Conservation (phyloP, 35 echinoderm and acorn worm genomes). For the Amphiura filiformis region DNA sequence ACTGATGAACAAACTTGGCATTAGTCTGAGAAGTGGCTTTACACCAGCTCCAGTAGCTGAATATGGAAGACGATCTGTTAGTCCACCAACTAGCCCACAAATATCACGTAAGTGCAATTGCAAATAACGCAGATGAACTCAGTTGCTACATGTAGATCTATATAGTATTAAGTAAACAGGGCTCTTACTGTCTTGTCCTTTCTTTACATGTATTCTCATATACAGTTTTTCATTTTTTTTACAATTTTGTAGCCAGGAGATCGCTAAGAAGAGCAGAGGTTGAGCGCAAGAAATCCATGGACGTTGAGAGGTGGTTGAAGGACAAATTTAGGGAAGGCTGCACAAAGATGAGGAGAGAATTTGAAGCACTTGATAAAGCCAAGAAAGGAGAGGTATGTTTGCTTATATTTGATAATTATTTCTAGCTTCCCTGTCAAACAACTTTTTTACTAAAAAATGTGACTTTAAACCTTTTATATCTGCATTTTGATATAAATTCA, state of each 20-base stretch:
- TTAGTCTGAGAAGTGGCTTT: slow-evolving; percentile 62
- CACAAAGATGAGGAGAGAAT: slow-evolving; percentile 85
- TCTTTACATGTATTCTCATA: too few species aligned
- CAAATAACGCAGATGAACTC: not conserved
- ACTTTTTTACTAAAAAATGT: too few species aligned
- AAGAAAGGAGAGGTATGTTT: slow-evolving; percentile 79
- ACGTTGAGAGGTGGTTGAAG: slow-evolving; percentile 94
- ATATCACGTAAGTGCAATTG: slow-evolving; percentile 70
- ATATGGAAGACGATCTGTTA: slow-evolving; percentile 26
- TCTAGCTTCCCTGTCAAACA: too few species aligned
- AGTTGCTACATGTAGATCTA: not conserved
- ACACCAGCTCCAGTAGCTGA: slow-evolving; percentile 5
- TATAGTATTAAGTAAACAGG: not conserved
- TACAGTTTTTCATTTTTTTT: too few species aligned
- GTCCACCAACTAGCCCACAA: slow-evolving; percentile 54
- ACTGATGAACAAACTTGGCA: slow-evolving; percentile 86
- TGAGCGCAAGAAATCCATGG: slow-evolving; percentile 73
- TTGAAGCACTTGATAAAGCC: slow-evolving; percentile 70
- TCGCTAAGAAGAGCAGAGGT: slow-evolving; percentile 51
- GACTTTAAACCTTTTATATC: too few species aligned
- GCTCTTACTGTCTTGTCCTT: too few species aligned
- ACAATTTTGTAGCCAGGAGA: slow-evolving; percentile 54
- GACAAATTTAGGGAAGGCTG: slow-evolving; percentile 95
- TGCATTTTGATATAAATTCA: too few species aligned
- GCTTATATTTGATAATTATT: too few species aligned